Evolutionary conservation across 1,140 invertebrate genomes (phyloP), one percentile per base, ranked within the genome.

Genomic region (Glossosoma conforme): DNA sequence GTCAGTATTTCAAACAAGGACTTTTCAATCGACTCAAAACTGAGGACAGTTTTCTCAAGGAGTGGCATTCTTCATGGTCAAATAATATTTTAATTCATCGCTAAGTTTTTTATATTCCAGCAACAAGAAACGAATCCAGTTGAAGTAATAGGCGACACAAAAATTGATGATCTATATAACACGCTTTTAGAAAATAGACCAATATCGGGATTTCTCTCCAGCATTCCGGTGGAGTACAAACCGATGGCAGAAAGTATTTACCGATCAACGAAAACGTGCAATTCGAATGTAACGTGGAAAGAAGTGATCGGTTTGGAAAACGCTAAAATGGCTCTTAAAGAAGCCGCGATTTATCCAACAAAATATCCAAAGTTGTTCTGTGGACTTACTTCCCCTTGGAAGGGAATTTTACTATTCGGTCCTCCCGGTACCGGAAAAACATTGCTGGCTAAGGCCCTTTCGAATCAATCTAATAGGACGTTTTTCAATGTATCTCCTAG

Each of bases 401-500:
- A 85, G 64, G 88, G 86, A 1, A 72, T 93, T 25, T 67, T 95
- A 11, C 68, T 97, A 1, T 91, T 90, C 65, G 93, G 92, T 0
- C 91, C 92, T 2, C 91, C 93, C 0, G 92, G 77, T 1, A 71
- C 77, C 62, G 91, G 91, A 3, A 95, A 96, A 73, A 95, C 92
- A 0, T 72, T 92, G 61, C 66, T 97, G 54, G 93, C 92, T 1
- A 91, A 89, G 71, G 90, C 91, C 0, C 80, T 93, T 0, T 91
- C 92, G 4, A 81, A 83, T 4, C 89, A 95, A 68, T 87, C 87
- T 35, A 75, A 82, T 22, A 84, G 84, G n/a, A 68, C 89, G 0
- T 95, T 96, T 67, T 93, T 97, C 64, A 96, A 95, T 61, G 83
- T 97, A 20, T 89, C 91, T 0, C 86, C 89, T 25, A 92, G 91